Base-by-base conservation (phyloP, 2,113 vertebrate genomes). In the Dasyornis broadbenti region DNA sequence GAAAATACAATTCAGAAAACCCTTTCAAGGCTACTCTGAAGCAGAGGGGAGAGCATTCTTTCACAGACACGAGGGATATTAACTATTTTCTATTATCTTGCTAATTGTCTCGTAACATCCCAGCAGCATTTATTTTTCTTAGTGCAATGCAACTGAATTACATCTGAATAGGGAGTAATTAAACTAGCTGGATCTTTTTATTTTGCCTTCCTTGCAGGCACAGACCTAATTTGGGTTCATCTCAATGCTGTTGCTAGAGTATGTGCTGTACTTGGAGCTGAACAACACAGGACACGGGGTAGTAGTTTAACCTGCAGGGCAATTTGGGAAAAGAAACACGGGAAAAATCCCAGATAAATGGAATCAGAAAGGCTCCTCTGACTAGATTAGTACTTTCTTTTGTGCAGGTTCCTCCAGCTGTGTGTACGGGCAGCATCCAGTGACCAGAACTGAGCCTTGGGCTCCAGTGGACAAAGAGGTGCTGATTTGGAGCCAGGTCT, bases 71-170 rank as follows among this genome's bases (percentile, higher is more conserved):
- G 53, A 92, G 53, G 52, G 33, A 28, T 87, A 92, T 96, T 95
- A 93, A 95, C 70, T 65, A 80, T 94, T 95, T 94, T 69, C 93
- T 70, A 87, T 95, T 97, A 95, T 86, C 87, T 82, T 90, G 70
- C 93, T 95, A 94, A 95, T 95, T 88, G 91, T 85, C 87, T 91
- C 63, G 31, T 92, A 95, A 95, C 86, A 94, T 84, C 83, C 61
- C 70, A 94, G 53, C 66, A 95, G 86, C 42, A 26, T 94, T 96
- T 95, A 82, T 92, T 94, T 95, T 94, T 88, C 84, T 86, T 82
- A 90, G 75, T 80, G 90, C 63, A 82, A 44, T 70, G 64, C 82
- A 87, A 90, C 70, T 80, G 87, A 95, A 97, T 95, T 96, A 92
- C 91, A 63, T 94, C 66, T 80, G 78, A 92, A 90, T 85, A 70